Conservation (phyloP, 2,113 vertebrate species). For the Cromileptes altivelis region DNA sequence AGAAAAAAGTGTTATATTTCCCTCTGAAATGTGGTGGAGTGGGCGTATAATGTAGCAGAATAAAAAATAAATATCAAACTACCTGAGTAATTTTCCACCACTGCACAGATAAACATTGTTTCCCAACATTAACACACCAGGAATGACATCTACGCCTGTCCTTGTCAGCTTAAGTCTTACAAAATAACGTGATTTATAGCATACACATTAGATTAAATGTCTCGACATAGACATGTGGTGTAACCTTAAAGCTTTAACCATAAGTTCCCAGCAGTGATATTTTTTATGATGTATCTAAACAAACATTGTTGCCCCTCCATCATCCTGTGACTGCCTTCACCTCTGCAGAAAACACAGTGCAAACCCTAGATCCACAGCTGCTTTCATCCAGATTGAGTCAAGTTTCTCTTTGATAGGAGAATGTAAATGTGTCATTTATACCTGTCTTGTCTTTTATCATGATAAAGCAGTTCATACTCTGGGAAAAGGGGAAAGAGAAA, state of each 20-base stretch:
- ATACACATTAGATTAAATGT: neutral
- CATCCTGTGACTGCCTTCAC: constrained; percentile 49
- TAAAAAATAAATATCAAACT: too few relatives aligned
- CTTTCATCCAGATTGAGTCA: constrained; percentile 78
- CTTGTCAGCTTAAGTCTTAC: neutral
- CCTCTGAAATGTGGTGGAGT: neutral
- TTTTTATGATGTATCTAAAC: constrained; percentile 44
- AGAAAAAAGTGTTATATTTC: neutral
- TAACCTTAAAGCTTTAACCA: constrained; percentile 8
- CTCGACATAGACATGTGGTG: constrained; percentile 6
- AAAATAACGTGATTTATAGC: constrained; percentile 20
- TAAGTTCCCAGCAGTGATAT: constrained; percentile 24
- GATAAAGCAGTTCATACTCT: constrained; percentile 83
- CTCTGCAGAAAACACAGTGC: constrained; percentile 44
- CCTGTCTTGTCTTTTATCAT: constrained; percentile 87
- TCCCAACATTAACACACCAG: neutral
- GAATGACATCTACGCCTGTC: neutral
- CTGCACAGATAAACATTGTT: neutral
- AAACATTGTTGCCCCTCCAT: constrained; percentile 55
- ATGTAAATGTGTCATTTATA: constrained; percentile 86
- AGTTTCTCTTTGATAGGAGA: constrained; percentile 78
- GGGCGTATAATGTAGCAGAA: neutral
- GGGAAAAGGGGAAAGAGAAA: constrained; percentile 74
- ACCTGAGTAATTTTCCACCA: neutral
- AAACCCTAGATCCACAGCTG: constrained; percentile 51